These are phyloP conservation scores for Grapholita molesta DNA, from an alignment of 1,140 invertebrate genomes.

Conservation along the genomic window DNA sequence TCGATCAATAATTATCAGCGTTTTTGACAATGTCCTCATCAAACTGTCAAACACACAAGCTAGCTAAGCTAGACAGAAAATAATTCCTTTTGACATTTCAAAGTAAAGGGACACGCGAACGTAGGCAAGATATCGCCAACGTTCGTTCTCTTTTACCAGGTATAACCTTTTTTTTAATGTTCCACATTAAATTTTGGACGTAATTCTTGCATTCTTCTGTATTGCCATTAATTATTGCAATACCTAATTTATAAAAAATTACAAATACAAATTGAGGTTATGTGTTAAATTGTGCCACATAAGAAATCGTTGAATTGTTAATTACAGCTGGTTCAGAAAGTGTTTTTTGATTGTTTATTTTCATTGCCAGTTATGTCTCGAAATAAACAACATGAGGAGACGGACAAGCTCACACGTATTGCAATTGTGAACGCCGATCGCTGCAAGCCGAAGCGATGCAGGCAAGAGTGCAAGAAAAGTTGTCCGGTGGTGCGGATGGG, in stretches of 20 bases:
- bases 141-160: constrained; percentile 68
- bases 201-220: not conserved
- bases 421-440: constrained; percentile 99
- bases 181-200: not conserved
- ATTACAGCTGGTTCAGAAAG: constrained; percentile 12
- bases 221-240: not conserved
- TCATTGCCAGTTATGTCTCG: constrained; percentile 82
- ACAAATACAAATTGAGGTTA: constrained; percentile 7
- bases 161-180: constrained; percentile 37
- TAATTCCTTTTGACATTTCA: constrained; percentile 66
- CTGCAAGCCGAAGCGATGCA: constrained; percentile 99
- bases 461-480: constrained; percentile 99
- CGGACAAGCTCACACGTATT: constrained; percentile 96
- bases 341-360: constrained; percentile 24
- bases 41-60: constrained; percentile 22
- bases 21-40: constrained; percentile 14
- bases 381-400: constrained; percentile 88
- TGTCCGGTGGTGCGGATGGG: constrained; percentile 99
- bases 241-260: not conserved
- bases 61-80: constrained; percentile 18
- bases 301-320: constrained; percentile 38
- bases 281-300: constrained; percentile 55
- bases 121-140: constrained; percentile 64
- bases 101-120: constrained; percentile 71
- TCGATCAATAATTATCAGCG: not conserved